Percentiles rank a stretch among this genome's conserved stretches.
Evolutionary conservation across 2,888 invertebrate species (phyloP).

Genomic region (Oxytorus armatus): DNA sequence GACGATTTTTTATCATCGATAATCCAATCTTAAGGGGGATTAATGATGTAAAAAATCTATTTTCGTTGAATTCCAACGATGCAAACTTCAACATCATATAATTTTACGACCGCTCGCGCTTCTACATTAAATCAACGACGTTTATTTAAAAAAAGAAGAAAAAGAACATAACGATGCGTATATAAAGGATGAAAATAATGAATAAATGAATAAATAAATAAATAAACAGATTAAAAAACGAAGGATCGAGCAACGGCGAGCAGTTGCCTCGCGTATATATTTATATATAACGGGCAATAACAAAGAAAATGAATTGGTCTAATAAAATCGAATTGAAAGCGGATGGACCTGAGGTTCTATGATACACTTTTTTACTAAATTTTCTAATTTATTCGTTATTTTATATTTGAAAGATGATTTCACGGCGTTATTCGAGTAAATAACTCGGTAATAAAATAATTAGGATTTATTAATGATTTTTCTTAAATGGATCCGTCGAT

Average conservation of each 20-base stretch:
- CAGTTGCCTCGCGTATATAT: conserved; percentile 24
- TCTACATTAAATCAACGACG: conserved; percentile 8
- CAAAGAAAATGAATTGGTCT: conserved; percentile 71
- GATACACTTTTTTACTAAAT: too few relatives aligned
- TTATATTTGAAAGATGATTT: too few relatives aligned
- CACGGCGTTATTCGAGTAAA: too few relatives aligned
- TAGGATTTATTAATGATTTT: not conserved
- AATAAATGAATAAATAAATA: conserved; percentile 23
- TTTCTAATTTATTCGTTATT: too few relatives aligned
- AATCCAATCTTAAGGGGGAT: too few relatives aligned
- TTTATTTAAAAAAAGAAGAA: conserved; percentile 15
- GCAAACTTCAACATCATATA: conserved; percentile 10
- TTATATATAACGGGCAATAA: conserved; percentile 52
- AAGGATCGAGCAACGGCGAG: conserved; percentile 49
- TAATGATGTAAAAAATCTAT: too few relatives aligned
- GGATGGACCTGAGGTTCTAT: conserved; percentile 53
- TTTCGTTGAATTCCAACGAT: too few relatives aligned
- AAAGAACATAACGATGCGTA: conserved; percentile 31
- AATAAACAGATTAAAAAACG: conserved; percentile 37
- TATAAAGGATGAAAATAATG: conserved; percentile 35
- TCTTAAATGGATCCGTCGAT: not conserved
- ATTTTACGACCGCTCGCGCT: conserved; percentile 33
- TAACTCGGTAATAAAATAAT: too few relatives aligned
- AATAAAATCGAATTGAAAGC: conserved; percentile 77
- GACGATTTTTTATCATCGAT: too few relatives aligned